These are phyloP conservation scores for Lasioglossum zephyrum DNA, from an alignment of 2,888 invertebrate genomes.

Conservation along the genomic window DNA sequence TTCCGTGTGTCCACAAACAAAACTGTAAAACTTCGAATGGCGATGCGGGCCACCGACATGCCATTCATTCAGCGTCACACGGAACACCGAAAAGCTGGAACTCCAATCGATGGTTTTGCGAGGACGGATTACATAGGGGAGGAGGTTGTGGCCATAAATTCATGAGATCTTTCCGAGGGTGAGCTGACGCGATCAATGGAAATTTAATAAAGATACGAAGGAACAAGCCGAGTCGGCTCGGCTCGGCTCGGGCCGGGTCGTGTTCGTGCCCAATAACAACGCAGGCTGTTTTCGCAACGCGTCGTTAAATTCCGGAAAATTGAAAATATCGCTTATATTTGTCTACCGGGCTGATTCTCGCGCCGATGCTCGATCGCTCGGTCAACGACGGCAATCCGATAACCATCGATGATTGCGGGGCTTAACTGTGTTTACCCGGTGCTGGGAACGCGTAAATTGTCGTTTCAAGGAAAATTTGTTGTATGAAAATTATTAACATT, in stretches of 20 bases:
- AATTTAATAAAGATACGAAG: conserved; percentile 40
- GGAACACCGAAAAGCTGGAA: background rate
- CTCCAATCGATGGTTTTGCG: background rate
- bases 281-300: conserved; percentile 15
- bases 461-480: background rate
- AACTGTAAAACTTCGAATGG: background rate
- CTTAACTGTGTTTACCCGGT: background rate
- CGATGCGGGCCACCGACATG: background rate
- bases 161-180: conserved; percentile 17
- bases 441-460: background rate
- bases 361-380: background rate
- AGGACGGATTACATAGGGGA: background rate
- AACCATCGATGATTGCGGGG: background rate
- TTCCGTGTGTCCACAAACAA: background rate
- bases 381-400: background rate
- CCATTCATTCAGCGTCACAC: background rate
- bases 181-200: conserved; percentile 37
- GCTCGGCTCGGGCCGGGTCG: background rate
- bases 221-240: too few species aligned
- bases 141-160: background rate
- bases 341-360: background rate
- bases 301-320: conserved; percentile 23
- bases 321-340: background rate
- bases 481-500: background rate
- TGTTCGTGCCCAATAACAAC: background rate